Conservation (phyloP, 2,797 vertebrate species). For the Pterois miles region DNA sequence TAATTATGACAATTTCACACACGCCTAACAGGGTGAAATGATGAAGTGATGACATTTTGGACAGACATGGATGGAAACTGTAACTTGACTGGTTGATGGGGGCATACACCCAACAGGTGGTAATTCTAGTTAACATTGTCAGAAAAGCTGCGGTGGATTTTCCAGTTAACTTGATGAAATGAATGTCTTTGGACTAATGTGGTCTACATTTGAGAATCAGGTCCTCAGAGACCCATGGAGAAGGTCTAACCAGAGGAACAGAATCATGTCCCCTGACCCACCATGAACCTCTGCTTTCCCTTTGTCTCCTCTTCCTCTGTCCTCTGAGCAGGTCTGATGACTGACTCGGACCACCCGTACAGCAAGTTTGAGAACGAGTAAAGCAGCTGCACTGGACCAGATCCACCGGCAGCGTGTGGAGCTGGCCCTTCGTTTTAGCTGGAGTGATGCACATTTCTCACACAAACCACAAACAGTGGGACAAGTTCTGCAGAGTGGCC, state of each 20-base stretch:
- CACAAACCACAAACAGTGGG: not conserved
- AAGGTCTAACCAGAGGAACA: not conserved
- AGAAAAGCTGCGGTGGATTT: not conserved
- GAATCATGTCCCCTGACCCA: not conserved
- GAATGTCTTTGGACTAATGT: not conserved
- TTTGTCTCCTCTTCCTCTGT: slow-evolving; percentile 10
- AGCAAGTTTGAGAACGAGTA: slow-evolving; percentile 92
- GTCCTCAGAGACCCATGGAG: too few relatives aligned
- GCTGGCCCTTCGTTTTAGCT: slow-evolving; percentile 14
- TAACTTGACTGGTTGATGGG: not conserved
- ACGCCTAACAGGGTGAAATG: not conserved
- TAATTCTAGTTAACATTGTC: not conserved
- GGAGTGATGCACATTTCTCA: not conserved
- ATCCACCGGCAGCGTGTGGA: not conserved
- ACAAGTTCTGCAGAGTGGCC: not conserved
- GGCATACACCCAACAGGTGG: not conserved
- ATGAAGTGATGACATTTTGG: not conserved
- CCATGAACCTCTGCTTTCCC: not conserved
- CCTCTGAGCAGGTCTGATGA: slow-evolving; percentile 85
- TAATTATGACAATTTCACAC: too few relatives aligned
- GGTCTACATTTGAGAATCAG: not conserved
- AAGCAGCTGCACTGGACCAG: slow-evolving; percentile 47
- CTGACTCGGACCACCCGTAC: slow-evolving; percentile 90
- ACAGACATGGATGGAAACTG: not conserved
- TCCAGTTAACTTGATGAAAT: not conserved